These are phyloP conservation scores for Chrysemys picta DNA, from an alignment of 2,113 vertebrate genomes.

Conservation along the genomic window DNA sequence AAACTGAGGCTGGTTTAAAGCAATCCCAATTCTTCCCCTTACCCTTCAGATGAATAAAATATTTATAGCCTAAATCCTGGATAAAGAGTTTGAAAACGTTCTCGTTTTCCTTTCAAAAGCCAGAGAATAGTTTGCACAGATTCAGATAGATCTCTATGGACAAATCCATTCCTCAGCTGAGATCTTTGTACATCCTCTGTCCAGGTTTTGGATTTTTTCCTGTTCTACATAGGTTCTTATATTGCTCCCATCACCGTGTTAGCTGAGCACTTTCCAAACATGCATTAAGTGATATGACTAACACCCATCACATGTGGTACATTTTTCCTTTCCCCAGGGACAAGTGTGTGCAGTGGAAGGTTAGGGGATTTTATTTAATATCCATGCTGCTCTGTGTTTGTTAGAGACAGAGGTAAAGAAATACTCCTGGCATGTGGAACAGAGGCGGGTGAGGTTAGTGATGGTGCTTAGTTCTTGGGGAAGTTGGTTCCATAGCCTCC, in stretches of 20 bases:
- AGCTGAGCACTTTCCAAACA: not conserved
- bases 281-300: not conserved
- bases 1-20: not conserved
- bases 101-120: constrained; percentile 1
- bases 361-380: not conserved
- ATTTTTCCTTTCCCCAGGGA: not conserved
- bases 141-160: not conserved
- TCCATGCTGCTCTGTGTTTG: not conserved
- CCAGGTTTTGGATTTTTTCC: not conserved
- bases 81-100: not conserved
- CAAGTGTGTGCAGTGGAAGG: not conserved
- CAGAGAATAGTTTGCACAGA: not conserved
- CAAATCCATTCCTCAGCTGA: not conserved
- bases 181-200: not conserved
- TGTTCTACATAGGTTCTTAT: not conserved
- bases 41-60: not conserved
- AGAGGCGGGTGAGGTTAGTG: not conserved
- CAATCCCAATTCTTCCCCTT: not conserved
- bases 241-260: not conserved
- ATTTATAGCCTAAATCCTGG: not conserved
- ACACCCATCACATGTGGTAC: not conserved
- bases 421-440: not conserved
- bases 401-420: not conserved
- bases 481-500: not conserved
- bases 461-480: not conserved